Base-by-base conservation (phyloP, 2,113 vertebrate genomes). In the Ictalurus punctatus region DNA sequence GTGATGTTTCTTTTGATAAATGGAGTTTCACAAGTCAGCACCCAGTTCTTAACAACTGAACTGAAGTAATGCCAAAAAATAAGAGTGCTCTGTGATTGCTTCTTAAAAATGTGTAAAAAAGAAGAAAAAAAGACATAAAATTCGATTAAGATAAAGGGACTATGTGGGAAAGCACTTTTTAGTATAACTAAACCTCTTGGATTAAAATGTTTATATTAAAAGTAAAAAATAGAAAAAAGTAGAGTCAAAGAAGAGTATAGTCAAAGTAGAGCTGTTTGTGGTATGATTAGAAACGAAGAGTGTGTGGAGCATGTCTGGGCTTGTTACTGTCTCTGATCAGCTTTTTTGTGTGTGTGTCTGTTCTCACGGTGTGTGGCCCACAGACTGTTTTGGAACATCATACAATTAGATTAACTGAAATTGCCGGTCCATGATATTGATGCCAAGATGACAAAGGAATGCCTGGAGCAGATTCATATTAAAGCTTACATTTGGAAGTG, bases 311-410 rank as follows among this genome's bases (percentile, higher is more conserved):
- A 86, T 85, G 84, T 92, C 91, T 81, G 88, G 88, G 89, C 92
- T 84, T 92, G 89, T 86, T 91, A 89, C 92, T 91, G 92, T 54
- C 7, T 89, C 65, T 90, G 84, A 88, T 89, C 81, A 27, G 81
- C 81, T 83, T 83, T 91, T 88, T 90, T n/a, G n/a, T 89, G 93
- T 59, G 71, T 73, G 17, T 88, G 27, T 92, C 83, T 86, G 79
- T 90, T 94, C 94, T 92, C 90, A 94, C 83, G 90, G 93, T 95
- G 93, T 94, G 92, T 96, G 92, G 93, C 86, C 91, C 87, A 90
- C 91, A 89, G 90, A 83, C 86, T 80, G 89, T 91, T 93, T 92
- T 84, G 92, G 59, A 92, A 88, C 78, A 90, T 80, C n/a, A 90
- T 74, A 85, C 71, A 92, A 90, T 73, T 85, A 89, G 76, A 90